phyloP scores from a whole-genome alignment of 2,113 vertebrate genomes.

The Crypturellus undulatus region DNA sequence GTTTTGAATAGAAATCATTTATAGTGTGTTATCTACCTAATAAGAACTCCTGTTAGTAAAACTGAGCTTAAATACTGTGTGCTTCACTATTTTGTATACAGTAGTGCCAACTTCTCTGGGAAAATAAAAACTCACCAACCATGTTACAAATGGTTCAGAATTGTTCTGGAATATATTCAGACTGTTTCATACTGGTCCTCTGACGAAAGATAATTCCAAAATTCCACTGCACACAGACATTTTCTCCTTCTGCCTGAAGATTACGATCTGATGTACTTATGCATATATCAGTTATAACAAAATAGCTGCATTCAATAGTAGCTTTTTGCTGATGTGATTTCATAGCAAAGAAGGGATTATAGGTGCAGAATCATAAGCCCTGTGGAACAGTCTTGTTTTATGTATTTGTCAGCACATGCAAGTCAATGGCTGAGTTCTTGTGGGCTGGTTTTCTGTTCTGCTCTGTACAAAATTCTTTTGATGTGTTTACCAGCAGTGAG shows the following conservation, averaged over 20 bases:
- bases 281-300: no score
- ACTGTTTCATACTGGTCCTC: neutral
- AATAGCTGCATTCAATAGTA: no score
- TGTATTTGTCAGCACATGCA: neutral
- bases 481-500: neutral
- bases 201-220: neutral
- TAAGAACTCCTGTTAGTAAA: neutral
- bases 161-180: neutral
- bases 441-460: neutral
- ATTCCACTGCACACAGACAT: neutral
- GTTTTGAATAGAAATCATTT: neutral
- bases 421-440: neutral
- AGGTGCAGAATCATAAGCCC: neutral
- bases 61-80: neutral
- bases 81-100: neutral
- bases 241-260: neutral
- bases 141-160: neutral
- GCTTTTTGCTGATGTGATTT: neutral
- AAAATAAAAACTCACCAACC: neutral
- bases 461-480: neutral
- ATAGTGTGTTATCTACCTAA: neutral
- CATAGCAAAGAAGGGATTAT: neutral
- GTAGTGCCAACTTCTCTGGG: neutral
- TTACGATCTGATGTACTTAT: neutral
- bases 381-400: neutral